Evolutionary conservation across 1,140 invertebrate genomes (phyloP), one percentile per base, ranked within the genome.

Genomic region (Nebria ingens): DNA sequence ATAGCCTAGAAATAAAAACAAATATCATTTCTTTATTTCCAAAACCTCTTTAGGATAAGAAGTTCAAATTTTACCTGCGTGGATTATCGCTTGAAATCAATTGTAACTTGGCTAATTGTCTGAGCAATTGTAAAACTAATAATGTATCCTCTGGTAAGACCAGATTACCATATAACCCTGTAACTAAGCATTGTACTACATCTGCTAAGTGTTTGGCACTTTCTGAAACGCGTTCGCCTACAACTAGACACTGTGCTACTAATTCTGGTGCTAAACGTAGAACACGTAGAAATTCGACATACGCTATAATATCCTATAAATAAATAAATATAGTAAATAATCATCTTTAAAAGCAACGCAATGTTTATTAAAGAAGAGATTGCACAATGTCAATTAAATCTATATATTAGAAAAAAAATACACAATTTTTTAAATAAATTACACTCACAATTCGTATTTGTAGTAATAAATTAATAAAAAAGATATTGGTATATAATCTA

Each of bases 91-190:
- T 85, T 13, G 82, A 79, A 12, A 84, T 79, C 60, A 96, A 73
- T 72, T 96, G 91, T 19, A 92, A 76, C 64, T 87, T 83, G 62
- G 94, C 88, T 20, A 98, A 73, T 61, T 91, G 81, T 29, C 85
- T 78, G 53, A 97, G 68, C 20, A 95, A 71, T 55, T 84, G 81
- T 2, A 95, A 71, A 22, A 93, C 79, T 49, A 85, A 77, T 23
- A 82, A 78, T 64, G 92, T 86, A 72, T 98, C 94, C 60, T 89
- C 84, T 15, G 81, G 84, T 61, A 85, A 80, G 59, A 87, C 77
- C 64, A 84, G 88, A 70, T 84, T 88, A 45, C 81, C 89, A 70
- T 91, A 97, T 0, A 98, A 68, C 0, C 93, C 88, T 19, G 87
- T 81, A 12, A 91, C 79, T 2, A 96, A 71, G 0, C 83, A 84